Conservation (phyloP, 1,140 invertebrate genomes). For the Orchesella cincta region DNA sequence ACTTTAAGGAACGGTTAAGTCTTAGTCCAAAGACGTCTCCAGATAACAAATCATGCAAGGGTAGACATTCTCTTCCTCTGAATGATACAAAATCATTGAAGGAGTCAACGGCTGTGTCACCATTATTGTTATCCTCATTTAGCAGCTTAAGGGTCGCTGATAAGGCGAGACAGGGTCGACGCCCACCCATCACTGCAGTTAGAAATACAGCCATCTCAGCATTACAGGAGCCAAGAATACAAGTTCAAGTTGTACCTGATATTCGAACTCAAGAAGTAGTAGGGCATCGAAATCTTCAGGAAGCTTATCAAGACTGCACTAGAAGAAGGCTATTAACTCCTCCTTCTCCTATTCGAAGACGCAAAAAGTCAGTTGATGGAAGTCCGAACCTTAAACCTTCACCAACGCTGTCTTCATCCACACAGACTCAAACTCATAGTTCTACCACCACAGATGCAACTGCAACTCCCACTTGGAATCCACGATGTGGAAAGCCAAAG, state of each 20-base stretch:
- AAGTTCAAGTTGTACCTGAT: background rate
- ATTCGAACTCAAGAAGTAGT: background rate
- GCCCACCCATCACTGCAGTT: background rate
- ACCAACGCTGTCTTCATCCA: background rate
- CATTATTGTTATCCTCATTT: background rate
- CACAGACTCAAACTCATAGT: constrained; percentile 7
- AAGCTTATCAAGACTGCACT: background rate
- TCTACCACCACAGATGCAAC: background rate
- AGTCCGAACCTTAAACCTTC: constrained; percentile 15
- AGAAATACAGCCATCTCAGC: background rate
- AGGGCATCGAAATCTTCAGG: background rate
- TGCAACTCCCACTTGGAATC: background rate
- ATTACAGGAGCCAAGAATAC: background rate
- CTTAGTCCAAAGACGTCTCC: background rate
- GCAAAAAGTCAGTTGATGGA: background rate
- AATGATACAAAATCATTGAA: background rate
- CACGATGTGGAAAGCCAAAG: background rate
- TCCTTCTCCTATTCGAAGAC: background rate
- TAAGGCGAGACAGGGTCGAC: background rate
- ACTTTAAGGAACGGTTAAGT: background rate
- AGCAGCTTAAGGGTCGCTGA: background rate
- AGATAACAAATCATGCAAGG: background rate
- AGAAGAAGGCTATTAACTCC: background rate
- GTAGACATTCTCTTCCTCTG: background rate
- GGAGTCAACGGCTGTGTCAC: background rate